These are phyloP conservation scores for Argyresthia goedartella DNA, from an alignment of 2,888 invertebrate species.

Conservation along the genomic window DNA sequence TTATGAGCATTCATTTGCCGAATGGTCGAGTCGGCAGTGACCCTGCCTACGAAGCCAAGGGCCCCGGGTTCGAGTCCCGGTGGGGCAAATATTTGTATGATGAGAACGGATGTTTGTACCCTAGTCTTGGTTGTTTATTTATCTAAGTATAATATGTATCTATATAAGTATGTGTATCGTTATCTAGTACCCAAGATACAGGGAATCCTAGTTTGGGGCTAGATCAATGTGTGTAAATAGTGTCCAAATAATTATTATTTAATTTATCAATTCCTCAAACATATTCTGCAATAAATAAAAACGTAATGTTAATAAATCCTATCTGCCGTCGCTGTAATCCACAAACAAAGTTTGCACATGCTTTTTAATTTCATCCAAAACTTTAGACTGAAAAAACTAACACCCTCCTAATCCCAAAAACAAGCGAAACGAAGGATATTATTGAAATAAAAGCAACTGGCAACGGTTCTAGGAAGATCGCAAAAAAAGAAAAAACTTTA, in stretches of 20 bases:
- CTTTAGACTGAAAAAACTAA: constrained; percentile 15
- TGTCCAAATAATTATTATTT: too few relatives aligned
- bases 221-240: too few relatives aligned
- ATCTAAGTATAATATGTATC: too few relatives aligned
- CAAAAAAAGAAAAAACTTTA: neutral
- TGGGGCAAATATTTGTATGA: too few relatives aligned
- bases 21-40: too few relatives aligned
- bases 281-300: neutral
- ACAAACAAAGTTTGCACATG: neutral
- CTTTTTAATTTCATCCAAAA: constrained; percentile 10
- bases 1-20: neutral
- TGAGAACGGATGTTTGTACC: too few relatives aligned
- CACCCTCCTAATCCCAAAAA: constrained; percentile 43
- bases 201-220: too few relatives aligned
- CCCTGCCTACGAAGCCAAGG: too few relatives aligned
- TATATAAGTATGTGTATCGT: too few relatives aligned
- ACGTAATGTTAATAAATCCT: neutral
- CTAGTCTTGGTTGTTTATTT: too few relatives aligned
- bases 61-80: too few relatives aligned
- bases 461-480: constrained; percentile 39
- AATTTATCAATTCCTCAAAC: neutral
- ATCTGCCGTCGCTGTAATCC: neutral
- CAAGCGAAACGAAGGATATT: constrained; percentile 28
- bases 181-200: too few relatives aligned
- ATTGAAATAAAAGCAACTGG: constrained; percentile 22